Percentiles rank a stretch among this genome's conserved stretches.
Evolutionary conservation across 2,113 vertebrate species (phyloP).

Genomic region (Prionailurus bengalensis): DNA sequence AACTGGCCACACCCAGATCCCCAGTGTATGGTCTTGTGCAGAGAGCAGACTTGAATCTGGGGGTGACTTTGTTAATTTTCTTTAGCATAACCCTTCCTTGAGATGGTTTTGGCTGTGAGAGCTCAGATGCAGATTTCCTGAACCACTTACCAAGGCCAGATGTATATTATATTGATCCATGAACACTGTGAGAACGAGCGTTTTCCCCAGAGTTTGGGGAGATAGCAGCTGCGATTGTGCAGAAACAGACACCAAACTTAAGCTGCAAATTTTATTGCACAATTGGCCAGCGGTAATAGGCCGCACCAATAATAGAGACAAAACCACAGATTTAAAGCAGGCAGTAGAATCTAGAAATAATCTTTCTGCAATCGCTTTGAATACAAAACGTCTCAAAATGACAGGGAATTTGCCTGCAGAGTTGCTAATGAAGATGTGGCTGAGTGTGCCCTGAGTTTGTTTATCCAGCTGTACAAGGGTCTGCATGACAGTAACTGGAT

Average conservation of each 20-base stretch:
- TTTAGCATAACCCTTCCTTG: background rate
- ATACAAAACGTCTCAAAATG: slow-evolving; percentile 46
- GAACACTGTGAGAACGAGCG: background rate
- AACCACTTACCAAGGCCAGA: slow-evolving; percentile 62
- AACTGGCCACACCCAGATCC: background rate
- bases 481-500: slow-evolving; percentile 39
- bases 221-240: background rate
- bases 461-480: slow-evolving; percentile 49
- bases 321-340: slow-evolving; percentile 63
- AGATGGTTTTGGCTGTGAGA: background rate
- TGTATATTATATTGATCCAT: slow-evolving; percentile 5
- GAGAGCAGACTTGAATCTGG: background rate
- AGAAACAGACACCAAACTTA: slow-evolving; percentile 13
- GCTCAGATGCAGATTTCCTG: background rate
- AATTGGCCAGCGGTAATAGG: slow-evolving; percentile 11
- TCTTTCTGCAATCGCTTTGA: slow-evolving; percentile 46
- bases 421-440: slow-evolving; percentile 72
- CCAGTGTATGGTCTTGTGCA: accelerated
- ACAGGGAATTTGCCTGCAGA: slow-evolving; percentile 53
- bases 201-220: background rate
- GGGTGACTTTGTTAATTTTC: background rate
- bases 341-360: slow-evolving; percentile 70
- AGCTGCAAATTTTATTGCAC: slow-evolving; percentile 26
- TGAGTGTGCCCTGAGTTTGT: slow-evolving; percentile 20
- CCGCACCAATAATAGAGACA: slow-evolving; percentile 32